A percentile compares a stretch with the other conserved stretches of the same genome.
These are phyloP conservation scores for Xenopus laevis DNA, from an alignment of 2,113 vertebrate genomes.

Conservation along the genomic window DNA sequence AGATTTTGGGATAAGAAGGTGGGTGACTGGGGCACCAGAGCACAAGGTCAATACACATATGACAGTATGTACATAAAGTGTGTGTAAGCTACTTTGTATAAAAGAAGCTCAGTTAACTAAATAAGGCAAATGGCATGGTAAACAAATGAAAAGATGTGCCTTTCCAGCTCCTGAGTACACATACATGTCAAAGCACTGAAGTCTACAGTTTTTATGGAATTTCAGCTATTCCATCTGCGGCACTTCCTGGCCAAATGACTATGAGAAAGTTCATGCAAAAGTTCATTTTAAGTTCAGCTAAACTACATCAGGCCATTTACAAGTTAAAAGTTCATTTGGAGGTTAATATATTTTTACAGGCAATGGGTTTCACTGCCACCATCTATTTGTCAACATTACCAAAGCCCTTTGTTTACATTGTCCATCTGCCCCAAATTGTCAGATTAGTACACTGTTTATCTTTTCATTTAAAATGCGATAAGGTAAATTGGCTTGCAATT, in stretches of 20 bases:
- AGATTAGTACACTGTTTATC: conserved; percentile 6
- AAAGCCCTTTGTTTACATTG: conserved; percentile 36
- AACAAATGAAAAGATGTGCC: conserved; percentile 51
- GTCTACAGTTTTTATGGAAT: conserved; percentile 67
- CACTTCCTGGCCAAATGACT: conserved; percentile 37
- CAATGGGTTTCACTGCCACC: conserved; percentile 46
- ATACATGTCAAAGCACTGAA: conserved; percentile 55
- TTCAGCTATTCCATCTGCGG: conserved; percentile 67
- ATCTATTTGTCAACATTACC: conserved; percentile 34
- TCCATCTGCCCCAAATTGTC: background rate
- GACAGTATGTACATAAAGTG: too few species aligned
- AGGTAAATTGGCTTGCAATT: too few species aligned
- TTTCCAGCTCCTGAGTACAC: too few species aligned
- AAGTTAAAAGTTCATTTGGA: conserved; percentile 71
- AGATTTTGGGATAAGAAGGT: too few species aligned
- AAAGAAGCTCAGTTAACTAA: conserved; percentile 1
- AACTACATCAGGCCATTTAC: conserved; percentile 66
- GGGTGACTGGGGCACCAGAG: too few species aligned
- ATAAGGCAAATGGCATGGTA: conserved; percentile 54
- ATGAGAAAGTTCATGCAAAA: conserved; percentile 70
- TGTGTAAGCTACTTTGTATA: too few species aligned
- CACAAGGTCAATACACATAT: too few species aligned
- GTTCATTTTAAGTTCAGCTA: conserved; percentile 72
- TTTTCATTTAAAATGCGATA: background rate
- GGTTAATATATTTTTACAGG: conserved; percentile 54